phyloP scores from a whole-genome alignment of 2,113 vertebrate genomes.

The Solea solea region DNA sequence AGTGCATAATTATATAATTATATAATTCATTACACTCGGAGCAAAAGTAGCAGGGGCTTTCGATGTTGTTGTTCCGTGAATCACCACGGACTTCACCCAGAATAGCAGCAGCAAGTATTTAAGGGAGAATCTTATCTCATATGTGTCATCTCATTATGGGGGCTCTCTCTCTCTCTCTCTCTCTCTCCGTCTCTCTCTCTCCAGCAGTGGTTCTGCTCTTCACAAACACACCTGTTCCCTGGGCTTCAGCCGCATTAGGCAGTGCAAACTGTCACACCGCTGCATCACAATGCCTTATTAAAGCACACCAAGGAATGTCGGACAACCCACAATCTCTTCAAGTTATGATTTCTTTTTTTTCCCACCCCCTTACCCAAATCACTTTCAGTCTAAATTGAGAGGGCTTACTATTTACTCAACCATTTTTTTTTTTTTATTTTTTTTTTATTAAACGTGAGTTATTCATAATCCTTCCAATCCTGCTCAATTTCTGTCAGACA shows the following conservation, averaged over 20 bases:
- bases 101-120: conserved; percentile 31
- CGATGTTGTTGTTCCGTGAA: conserved; percentile 8
- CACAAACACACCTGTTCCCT: conserved; percentile 7
- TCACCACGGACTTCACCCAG: conserved; percentile 26
- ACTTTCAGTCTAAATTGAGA: conserved; percentile 22
- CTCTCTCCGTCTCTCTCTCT: neutral
- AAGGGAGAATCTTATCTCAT: conserved; percentile 9
- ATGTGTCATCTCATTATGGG: conserved; percentile 21
- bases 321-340: conserved; percentile 2
- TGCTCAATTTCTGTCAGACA: conserved; percentile 53
- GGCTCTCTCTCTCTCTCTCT: neutral
- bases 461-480: conserved; percentile 38
- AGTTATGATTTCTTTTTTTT: conserved; percentile 6
- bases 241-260: neutral
- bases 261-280: conserved; percentile 27
- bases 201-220: neutral
- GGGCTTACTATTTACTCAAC: conserved; percentile 22
- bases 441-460: conserved; percentile 40
- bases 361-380: neutral
- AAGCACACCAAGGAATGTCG: conserved; percentile 12
- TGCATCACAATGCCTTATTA: conserved; percentile 23
- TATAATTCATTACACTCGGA: neutral
- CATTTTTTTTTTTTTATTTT: too few relatives aligned
- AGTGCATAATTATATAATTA: neutral
- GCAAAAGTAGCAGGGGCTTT: neutral